Percentiles rank a stretch among this genome's conserved stretches.
phyloP scores from a whole-genome alignment of 1,140 invertebrate species.

The Sycophaga agraensis region DNA sequence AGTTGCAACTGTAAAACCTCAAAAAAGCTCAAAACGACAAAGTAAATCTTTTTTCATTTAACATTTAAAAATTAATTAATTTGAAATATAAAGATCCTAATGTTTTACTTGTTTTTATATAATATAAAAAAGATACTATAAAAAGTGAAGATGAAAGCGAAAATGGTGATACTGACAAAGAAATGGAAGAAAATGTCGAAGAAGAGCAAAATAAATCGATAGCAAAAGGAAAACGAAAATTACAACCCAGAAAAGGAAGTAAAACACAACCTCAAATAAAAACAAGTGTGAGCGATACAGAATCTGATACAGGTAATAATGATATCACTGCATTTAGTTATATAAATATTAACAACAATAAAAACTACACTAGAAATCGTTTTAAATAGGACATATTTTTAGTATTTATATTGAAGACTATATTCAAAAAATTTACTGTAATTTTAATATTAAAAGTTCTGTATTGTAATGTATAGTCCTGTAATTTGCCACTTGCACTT shows the following conservation, averaged over 20 bases:
- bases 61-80: not conserved
- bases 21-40: slow-evolving; percentile 50
- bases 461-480: too few relatives aligned
- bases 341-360: too few relatives aligned
- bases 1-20: slow-evolving; percentile 51
- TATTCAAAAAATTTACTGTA: too few relatives aligned
- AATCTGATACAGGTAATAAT: slow-evolving; percentile 57
- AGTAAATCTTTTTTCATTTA: slow-evolving; percentile 35
- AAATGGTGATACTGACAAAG: slow-evolving; percentile 50
- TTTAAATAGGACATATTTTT: too few relatives aligned
- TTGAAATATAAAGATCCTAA: not conserved
- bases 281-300: slow-evolving; percentile 54
- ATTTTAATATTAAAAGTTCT: not conserved
- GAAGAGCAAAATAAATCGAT: slow-evolving; percentile 36
- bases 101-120: not conserved
- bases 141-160: slow-evolving; percentile 54
- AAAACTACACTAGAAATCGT: too few relatives aligned
- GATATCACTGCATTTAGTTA: too few relatives aligned
- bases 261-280: slow-evolving; percentile 52
- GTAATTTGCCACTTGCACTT: too few relatives aligned
- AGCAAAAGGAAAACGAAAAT: slow-evolving; percentile 55
- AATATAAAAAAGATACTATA: slow-evolving; percentile 33
- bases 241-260: slow-evolving; percentile 53
- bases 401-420: not conserved
- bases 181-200: slow-evolving; percentile 42